Conservation (phyloP, 1,140 invertebrate species). For the Wiebesia pumilae region DNA sequence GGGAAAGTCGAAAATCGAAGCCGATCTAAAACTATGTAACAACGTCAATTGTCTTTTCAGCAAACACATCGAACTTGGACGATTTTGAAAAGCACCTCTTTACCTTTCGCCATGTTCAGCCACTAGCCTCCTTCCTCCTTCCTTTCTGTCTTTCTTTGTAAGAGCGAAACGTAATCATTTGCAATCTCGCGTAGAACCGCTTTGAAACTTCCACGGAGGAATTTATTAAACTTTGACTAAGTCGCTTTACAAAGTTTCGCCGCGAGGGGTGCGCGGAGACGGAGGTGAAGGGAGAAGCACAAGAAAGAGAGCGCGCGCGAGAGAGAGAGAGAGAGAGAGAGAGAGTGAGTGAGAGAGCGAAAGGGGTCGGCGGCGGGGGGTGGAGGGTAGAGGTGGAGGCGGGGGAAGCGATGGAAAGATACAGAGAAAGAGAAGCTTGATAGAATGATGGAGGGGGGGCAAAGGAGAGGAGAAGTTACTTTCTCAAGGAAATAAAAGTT, state of each 20-base stretch:
- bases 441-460: slow-evolving; percentile 38
- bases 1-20: slow-evolving; percentile 41
- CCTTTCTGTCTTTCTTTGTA: slow-evolving; percentile 47
- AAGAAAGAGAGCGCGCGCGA: slow-evolving; percentile 36
- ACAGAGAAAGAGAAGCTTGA: no score
- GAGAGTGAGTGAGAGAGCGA: slow-evolving; percentile 53
- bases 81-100: slow-evolving; percentile 52
- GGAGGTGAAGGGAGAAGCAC: slow-evolving; percentile 8
- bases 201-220: slow-evolving; percentile 71
- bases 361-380: slow-evolving; percentile 36
- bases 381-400: no score
- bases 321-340: slow-evolving; percentile 52
- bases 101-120: slow-evolving; percentile 15
- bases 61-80: slow-evolving; percentile 51
- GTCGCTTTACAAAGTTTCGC: slow-evolving; percentile 72
- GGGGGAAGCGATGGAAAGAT: no score
- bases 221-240: slow-evolving; percentile 74
- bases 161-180: slow-evolving; percentile 66
- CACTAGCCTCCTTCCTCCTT: slow-evolving; percentile 3
- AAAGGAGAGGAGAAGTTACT: slow-evolving; percentile 64
- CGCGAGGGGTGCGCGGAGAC: slow-evolving; percentile 38
- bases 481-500: slow-evolving; percentile 73
- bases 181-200: slow-evolving; percentile 69
- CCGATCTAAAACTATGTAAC: slow-evolving; percentile 49
- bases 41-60: slow-evolving; percentile 52